Evolutionary conservation across 1,140 invertebrate species (phyloP).

Genomic region (Sinella curviseta): DNA sequence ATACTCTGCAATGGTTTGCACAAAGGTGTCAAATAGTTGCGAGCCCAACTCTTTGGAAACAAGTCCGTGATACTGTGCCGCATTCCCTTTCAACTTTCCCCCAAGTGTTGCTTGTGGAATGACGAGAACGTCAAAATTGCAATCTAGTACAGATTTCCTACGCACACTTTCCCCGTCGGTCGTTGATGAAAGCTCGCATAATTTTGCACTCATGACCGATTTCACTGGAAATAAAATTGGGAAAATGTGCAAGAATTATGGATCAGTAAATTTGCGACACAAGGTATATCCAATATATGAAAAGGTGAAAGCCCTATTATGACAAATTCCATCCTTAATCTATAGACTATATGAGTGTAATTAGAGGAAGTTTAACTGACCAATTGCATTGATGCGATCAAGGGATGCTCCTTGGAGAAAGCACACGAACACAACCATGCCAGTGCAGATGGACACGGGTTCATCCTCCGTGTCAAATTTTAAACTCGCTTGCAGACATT

Average conservation of each 20-base stretch:
- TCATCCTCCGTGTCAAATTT: conserved; percentile 42
- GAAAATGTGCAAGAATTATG: not conserved
- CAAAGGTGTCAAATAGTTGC: conserved; percentile 54
- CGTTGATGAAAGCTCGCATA: conserved; percentile 50
- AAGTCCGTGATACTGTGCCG: conserved; percentile 58
- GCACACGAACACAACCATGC: conserved; percentile 55
- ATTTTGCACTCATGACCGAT: conserved; percentile 51
- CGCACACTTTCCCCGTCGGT: conserved; percentile 28
- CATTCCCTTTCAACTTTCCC: conserved; percentile 57
- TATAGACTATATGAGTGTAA: too few relatives aligned
- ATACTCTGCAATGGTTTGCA: conserved; percentile 49
- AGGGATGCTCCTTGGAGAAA: conserved; percentile 54
- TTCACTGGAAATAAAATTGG: conserved; percentile 53
- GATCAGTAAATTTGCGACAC: too few relatives aligned
- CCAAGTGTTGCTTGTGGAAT: conserved; percentile 59
- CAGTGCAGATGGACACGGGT: conserved; percentile 48
- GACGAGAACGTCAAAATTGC: conserved; percentile 56
- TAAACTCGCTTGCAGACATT: conserved; percentile 39
- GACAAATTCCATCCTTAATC: not conserved
- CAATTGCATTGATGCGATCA: conserved; percentile 53
- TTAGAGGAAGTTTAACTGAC: conserved; percentile 47
- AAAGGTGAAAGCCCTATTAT: not conserved
- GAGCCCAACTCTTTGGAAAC: conserved; percentile 55
- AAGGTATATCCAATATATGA: too few relatives aligned
- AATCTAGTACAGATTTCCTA: conserved; percentile 52